A percentile compares a stretch with the other conserved stretches of the same genome.
These are phyloP conservation scores for Chaenogobius annularis DNA, from an alignment of 2,113 vertebrate genomes.

Conservation along the genomic window DNA sequence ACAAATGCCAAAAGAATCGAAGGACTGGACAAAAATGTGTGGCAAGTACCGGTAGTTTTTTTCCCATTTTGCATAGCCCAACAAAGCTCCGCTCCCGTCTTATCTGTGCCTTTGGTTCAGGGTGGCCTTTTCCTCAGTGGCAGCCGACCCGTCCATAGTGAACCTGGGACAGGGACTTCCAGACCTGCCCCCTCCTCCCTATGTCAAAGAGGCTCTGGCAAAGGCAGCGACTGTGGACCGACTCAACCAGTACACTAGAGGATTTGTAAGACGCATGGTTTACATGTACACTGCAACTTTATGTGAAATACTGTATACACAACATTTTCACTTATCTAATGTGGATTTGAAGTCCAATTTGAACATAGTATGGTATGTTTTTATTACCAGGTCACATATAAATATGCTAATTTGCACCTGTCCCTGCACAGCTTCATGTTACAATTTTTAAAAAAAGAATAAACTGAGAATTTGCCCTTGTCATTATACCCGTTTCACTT, in stretches of 20 bases:
- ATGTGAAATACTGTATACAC: too few relatives aligned
- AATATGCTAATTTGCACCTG: too few relatives aligned
- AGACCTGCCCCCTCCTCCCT: conserved; percentile 88
- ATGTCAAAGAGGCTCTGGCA: conserved; percentile 86
- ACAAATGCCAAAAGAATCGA: conserved; percentile 88
- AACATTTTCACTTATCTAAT: too few relatives aligned
- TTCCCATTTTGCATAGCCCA: neutral
- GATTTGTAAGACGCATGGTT: conserved; percentile 83
- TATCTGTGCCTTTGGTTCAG: conserved; percentile 59
- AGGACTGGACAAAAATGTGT: conserved; percentile 90
- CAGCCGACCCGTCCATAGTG: conserved; percentile 87
- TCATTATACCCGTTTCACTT: too few relatives aligned
- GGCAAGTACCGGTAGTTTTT: conserved; percentile 76
- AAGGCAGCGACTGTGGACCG: conserved; percentile 79
- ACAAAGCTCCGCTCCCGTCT: neutral
- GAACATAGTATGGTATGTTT: too few relatives aligned
- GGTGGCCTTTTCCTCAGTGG: conserved; percentile 88
- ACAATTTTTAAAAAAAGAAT: too few relatives aligned
- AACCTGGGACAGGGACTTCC: conserved; percentile 93
- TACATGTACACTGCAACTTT: too few relatives aligned
- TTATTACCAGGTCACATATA: too few relatives aligned
- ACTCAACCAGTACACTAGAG: conserved; percentile 93
- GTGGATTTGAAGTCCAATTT: too few relatives aligned
- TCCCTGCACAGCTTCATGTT: too few relatives aligned
- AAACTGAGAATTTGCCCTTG: too few relatives aligned